Evolutionary conservation across 2,888 invertebrate genomes (phyloP).

Genomic region (Temnothorax ravouxi): DNA sequence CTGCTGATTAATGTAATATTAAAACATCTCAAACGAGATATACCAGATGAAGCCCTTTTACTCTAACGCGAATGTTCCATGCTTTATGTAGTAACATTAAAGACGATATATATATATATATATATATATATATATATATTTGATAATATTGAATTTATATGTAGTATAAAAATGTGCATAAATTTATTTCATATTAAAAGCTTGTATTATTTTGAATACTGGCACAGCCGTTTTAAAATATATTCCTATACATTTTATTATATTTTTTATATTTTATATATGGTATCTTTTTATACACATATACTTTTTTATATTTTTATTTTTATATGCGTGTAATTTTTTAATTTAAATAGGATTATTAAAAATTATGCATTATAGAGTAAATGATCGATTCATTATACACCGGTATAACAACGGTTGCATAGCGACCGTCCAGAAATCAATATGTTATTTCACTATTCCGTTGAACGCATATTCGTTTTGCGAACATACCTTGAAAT

Average conservation of each 20-base stretch:
- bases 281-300: background rate
- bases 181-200: background rate
- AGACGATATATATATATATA: background rate
- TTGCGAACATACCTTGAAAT: background rate
- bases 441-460: background rate
- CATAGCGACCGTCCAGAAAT: background rate
- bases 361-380: background rate
- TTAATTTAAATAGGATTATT: background rate
- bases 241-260: background rate
- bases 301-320: background rate
- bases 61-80: background rate
- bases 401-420: background rate
- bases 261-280: background rate
- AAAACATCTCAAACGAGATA: slow-evolving; percentile 16
- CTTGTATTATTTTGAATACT: background rate
- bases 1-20: slow-evolving; percentile 9
- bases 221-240: background rate
- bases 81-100: background rate
- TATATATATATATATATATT: background rate
- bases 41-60: background rate
- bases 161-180: background rate
- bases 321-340: background rate
- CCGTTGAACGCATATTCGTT: background rate
- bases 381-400: slow-evolving; percentile 7
- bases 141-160: background rate